Evolutionary conservation across 2,797 vertebrate genomes (phyloP), one percentile per base, ranked within the genome.

Genomic region (Myripristis murdjan): DNA sequence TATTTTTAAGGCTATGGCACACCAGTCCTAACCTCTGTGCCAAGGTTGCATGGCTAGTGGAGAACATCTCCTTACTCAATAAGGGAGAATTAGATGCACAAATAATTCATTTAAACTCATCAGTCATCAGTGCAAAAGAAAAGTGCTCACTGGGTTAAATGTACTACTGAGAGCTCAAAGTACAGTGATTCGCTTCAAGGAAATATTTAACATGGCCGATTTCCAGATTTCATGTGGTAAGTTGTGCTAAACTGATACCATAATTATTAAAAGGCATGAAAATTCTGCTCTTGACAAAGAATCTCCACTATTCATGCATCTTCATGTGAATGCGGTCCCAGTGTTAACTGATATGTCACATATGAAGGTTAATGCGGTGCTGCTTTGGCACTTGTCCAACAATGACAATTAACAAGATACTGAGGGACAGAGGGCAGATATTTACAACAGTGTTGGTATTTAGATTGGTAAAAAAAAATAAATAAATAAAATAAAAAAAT

Each of bases 21-120:
- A 3, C 14, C 8, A n/a, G 28, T 28, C 55, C 43, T 66, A 61
- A 70, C 59, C 31, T 59, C 22, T 35, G 47, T 16, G 7, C 44
- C 18, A 43, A 62, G 49, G 46, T 16, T 28, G 39, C 39, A n/a
- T 44, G 52, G 46, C 22, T 65, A 44, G 51, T 23, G 28, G 43
- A 73, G 43, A 68, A 65, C 47, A 53, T 71, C 68, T 81, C 41
- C 46, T 83, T 64, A 64, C 51, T 82, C 26, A 46, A 60, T 64
- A 53, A 68, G 28, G 14, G 57, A 65, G 60, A 26, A 82, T 85
- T 79, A 81, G 33, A 79, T 51, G 5, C 64, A 86, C 70, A 77
- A 82, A 90, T 82, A 75, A 90, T 87, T 86, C 18, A 86, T 84
- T 20, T 56, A 43, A 37, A 51, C 70, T 79, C 62, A 63, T 67